Evolutionary conservation across 2,113 vertebrate genomes (phyloP).

Genomic region (Sinocyclocheilus anshuiensis): DNA sequence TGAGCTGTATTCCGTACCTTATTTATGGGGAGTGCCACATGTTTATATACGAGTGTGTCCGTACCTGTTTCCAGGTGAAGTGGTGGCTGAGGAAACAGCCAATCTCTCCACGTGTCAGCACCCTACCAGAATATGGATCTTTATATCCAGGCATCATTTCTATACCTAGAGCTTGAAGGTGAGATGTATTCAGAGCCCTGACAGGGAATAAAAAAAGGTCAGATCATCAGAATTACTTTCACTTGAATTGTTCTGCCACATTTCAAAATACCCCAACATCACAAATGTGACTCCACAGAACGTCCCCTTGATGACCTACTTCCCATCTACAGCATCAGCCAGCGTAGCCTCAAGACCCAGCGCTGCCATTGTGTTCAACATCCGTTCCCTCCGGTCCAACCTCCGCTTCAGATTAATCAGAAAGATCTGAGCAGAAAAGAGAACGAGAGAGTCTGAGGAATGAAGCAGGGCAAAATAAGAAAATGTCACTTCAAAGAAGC

Average conservation of each 20-base stretch:
- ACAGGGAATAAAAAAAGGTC: not conserved
- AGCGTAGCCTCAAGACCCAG: conserved; percentile 84
- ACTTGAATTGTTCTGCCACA: no score
- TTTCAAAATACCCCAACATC: not conserved
- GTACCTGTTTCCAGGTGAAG: conserved; percentile 90
- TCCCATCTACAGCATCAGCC: conserved; percentile 91
- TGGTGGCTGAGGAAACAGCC: conserved; percentile 98
- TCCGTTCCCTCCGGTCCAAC: conserved; percentile 86
- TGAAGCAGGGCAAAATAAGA: not conserved
- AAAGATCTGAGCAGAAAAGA: conserved; percentile 79
- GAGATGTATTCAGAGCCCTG: conserved; percentile 89
- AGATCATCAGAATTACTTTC: not conserved
- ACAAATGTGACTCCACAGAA: not conserved
- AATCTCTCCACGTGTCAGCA: conserved; percentile 92
- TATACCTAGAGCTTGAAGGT: conserved; percentile 89
- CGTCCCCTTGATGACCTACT: conserved; percentile 73
- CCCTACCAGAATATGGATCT: conserved; percentile 93
- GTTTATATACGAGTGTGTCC: not conserved
- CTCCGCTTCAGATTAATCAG: conserved; percentile 94
- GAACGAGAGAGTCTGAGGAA: not conserved
- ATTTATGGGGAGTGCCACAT: not conserved
- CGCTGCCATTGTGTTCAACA: conserved; percentile 83
- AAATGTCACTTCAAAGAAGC: not conserved
- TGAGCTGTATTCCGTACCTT: not conserved
- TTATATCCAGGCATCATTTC: conserved; percentile 91